phyloP scores from a whole-genome alignment of 64 coral and sea anemone genomes.

The Dendronephthya gigantea region DNA sequence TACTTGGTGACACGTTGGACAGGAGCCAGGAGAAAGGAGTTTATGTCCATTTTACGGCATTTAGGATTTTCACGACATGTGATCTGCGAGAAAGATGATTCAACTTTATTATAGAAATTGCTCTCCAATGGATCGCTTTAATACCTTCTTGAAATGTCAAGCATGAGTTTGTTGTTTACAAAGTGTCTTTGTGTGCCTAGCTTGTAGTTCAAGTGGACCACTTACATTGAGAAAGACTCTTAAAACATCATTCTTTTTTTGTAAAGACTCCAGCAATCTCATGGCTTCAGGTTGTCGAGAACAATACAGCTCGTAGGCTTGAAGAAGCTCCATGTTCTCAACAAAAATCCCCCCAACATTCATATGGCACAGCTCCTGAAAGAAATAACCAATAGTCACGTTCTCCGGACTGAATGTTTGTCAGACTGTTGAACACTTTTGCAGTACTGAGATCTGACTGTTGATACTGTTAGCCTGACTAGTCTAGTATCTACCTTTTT shows the following conservation, averaged over 20 bases:
- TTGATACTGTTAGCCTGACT: too few species aligned
- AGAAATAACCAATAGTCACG: not conserved
- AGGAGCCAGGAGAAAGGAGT: slow-evolving; percentile 79
- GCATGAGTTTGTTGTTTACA: too few species aligned
- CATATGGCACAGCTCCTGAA: slow-evolving; percentile 73
- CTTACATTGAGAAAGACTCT: slow-evolving; percentile 91
- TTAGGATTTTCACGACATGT: slow-evolving; percentile 91
- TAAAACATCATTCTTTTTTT: slow-evolving; percentile 87
- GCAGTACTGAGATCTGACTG: too few species aligned
- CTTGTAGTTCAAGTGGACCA: not conserved
- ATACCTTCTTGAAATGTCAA: not conserved
- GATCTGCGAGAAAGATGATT: slow-evolving; percentile 42
- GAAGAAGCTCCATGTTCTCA: slow-evolving; percentile 82
- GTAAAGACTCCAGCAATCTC: slow-evolving; percentile 65
- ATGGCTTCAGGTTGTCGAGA: slow-evolving; percentile 55
- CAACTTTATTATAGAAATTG: not conserved
- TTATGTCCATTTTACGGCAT: slow-evolving; percentile 98
- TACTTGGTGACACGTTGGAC: slow-evolving; percentile 97
- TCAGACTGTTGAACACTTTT: too few species aligned
- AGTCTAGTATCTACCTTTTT: too few species aligned
- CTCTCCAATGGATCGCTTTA: not conserved
- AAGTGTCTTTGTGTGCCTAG: not conserved
- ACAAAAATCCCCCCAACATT: slow-evolving; percentile 82
- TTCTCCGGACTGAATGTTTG: too few species aligned
- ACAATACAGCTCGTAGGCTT: slow-evolving; percentile 93